Base-by-base conservation (phyloP, 2,888 invertebrate genomes). In the Polyploca ridens region DNA sequence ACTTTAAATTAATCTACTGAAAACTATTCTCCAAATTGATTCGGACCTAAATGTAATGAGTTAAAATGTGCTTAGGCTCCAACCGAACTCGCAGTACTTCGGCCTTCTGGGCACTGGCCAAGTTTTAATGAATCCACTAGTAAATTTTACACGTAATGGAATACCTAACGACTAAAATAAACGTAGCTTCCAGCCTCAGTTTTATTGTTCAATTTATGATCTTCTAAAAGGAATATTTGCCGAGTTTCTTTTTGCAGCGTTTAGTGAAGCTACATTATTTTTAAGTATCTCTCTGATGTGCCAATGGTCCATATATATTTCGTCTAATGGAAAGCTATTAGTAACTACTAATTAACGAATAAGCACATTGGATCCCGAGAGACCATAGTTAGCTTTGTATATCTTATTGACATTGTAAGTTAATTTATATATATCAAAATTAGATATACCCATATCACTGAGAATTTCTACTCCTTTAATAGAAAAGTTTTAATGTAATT, bases 81-180 rank as follows among this genome's bases (percentile, higher is more conserved):
- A 74, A 74, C 74, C 72, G 73, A 79, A 75, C 74, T 70, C 66
- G 64, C 72, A 75, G 77, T 74, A 74, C 74, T 75, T 70, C 71
- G 68, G 67, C n/a, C 66, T 64, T 68, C 74, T 89, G 89, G 88
- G 78, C 69, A 62, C 54, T 57, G 65, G 83, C 89, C 89, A 89
- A 88, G 78, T 88, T 88, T 88, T 86, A 89, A 89, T 88, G 88
- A 89, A 83, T 82, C 81, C 70, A 82, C 82, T 83, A 81, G 83
- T 86, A 86, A 83, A 88, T 86, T 86, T 83, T 83, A 85, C 84
- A 83, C 83, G 83, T 86, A 85, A 86, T 83, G 77, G 82, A 87
- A 88, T 90, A 89, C 87, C 84, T 86, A 86, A 87, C 83, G 77
- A 78, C 76, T 72, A 77, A 81, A 79, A 77, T 83, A 82, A 83